These are phyloP conservation scores for Allophyes oxyacanthae DNA, from an alignment of 2,888 invertebrate genomes.

Conservation along the genomic window DNA sequence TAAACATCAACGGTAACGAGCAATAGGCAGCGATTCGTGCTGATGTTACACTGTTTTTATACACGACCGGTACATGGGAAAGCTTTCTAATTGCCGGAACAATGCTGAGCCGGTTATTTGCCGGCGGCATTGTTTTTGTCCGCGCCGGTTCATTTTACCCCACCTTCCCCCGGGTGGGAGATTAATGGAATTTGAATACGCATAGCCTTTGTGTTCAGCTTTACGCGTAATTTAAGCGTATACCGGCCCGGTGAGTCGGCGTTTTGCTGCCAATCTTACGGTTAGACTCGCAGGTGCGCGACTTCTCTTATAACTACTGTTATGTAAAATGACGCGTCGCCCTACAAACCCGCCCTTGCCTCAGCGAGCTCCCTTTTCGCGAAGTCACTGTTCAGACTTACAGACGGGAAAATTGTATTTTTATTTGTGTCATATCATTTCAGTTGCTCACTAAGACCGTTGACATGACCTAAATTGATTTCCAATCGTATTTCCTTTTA, in stretches of 20 bases:
- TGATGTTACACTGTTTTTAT: conserved; percentile 89
- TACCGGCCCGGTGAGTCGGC: conserved; percentile 85
- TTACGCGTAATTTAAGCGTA: conserved; percentile 88
- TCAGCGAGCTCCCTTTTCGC: conserved; percentile 43
- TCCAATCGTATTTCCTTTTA: conserved; percentile 51
- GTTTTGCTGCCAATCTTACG: conserved; percentile 80
- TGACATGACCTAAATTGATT: conserved; percentile 56
- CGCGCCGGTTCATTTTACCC: conserved; percentile 88
- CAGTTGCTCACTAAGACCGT: conserved; percentile 3
- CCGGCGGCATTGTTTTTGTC: conserved; percentile 89
- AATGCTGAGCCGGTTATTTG: conserved; percentile 89
- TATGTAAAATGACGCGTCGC: conserved; percentile 73
- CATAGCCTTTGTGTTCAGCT: conserved; percentile 88
- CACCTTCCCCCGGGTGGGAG: conserved; percentile 85
- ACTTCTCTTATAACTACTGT: conserved; percentile 70
- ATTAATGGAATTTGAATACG: conserved; percentile 90
- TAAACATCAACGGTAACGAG: conserved; percentile 89
- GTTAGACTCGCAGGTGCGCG: conserved; percentile 76
- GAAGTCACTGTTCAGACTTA: conserved; percentile 60
- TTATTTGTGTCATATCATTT: conserved; percentile 23
- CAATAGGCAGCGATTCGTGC: conserved; percentile 89
- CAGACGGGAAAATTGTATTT: conserved; percentile 10
- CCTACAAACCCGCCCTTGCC: conserved; percentile 25
- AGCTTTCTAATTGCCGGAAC: conserved; percentile 90
- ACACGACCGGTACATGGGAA: conserved; percentile 89